Percentiles rank a stretch among this genome's conserved stretches.
These are phyloP conservation scores for Asobara japonica DNA, from an alignment of 1,140 invertebrate genomes.

Conservation along the genomic window DNA sequence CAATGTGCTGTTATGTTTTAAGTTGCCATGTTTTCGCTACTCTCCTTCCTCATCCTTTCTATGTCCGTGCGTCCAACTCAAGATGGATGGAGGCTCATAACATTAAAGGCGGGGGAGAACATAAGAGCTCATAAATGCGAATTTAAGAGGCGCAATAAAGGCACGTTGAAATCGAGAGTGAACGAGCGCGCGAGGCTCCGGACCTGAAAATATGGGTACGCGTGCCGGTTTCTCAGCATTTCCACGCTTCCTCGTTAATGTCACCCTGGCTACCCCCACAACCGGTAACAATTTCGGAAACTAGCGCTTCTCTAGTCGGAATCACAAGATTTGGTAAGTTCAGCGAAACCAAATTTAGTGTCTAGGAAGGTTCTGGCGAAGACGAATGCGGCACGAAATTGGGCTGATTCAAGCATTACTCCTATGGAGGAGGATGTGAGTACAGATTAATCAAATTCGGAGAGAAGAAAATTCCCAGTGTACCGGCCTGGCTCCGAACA, in stretches of 20 bases:
- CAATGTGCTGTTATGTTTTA: neutral
- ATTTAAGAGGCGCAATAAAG: constrained; percentile 69
- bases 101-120: constrained; percentile 47
- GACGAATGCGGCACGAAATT: no score
- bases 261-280: constrained; percentile 12
- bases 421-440: no score
- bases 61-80: constrained; percentile 13
- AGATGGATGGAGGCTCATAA: constrained; percentile 33
- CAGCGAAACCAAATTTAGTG: no score
- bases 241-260: constrained; percentile 34
- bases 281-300: constrained; percentile 16
- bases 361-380: no score
- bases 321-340: no score
- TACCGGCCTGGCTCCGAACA: no score
- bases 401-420: no score
- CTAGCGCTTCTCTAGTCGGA: no score
- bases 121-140: constrained; percentile 69
- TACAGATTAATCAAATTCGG: no score
- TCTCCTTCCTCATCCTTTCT: constrained; percentile 2
- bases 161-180: constrained; percentile 68
- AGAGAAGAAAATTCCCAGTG: no score
- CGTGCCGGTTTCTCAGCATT: constrained; percentile 28
- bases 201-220: constrained; percentile 24
- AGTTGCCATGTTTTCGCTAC: constrained; percentile 6
- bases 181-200: constrained; percentile 59